phyloP scores from a whole-genome alignment of 2,888 invertebrate species.

The Lutraria lutraria region DNA sequence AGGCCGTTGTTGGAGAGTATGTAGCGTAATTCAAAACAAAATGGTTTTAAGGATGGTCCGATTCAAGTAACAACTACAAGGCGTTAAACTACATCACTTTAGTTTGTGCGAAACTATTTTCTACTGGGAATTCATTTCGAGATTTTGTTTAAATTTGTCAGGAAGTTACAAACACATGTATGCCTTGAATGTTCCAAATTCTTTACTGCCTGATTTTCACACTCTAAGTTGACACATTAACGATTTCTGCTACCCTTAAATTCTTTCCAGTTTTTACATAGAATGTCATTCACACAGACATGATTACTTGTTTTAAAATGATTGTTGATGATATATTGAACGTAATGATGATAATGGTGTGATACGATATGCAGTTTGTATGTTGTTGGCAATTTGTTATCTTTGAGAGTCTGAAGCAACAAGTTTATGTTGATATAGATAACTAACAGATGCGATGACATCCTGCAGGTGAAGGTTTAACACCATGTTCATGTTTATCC shows the following conservation, averaged over 20 bases:
- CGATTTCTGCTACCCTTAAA: not conserved
- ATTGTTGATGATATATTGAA: not conserved
- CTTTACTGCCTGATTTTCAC: too few species aligned
- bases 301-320: constrained; percentile 9
- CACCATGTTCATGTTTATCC: not conserved
- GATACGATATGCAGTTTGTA: constrained; percentile 6
- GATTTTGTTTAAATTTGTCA: too few species aligned
- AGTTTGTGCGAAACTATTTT: too few species aligned
- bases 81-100: too few species aligned
- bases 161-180: too few species aligned
- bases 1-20: too few species aligned
- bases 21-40: too few species aligned
- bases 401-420: constrained; percentile 7
- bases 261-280: not conserved
- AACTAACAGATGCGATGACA: constrained; percentile 14
- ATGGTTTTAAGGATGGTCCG: too few species aligned
- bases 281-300: not conserved
- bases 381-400: constrained; percentile 25
- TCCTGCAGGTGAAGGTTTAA: not conserved
- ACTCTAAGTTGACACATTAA: not conserved
- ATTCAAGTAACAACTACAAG: too few species aligned
- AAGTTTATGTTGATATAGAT: not conserved
- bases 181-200: too few species aligned
- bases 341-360: not conserved
- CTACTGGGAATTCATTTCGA: too few species aligned